phyloP scores from a whole-genome alignment of 1,140 invertebrate genomes.

The Drosophila guanche region DNA sequence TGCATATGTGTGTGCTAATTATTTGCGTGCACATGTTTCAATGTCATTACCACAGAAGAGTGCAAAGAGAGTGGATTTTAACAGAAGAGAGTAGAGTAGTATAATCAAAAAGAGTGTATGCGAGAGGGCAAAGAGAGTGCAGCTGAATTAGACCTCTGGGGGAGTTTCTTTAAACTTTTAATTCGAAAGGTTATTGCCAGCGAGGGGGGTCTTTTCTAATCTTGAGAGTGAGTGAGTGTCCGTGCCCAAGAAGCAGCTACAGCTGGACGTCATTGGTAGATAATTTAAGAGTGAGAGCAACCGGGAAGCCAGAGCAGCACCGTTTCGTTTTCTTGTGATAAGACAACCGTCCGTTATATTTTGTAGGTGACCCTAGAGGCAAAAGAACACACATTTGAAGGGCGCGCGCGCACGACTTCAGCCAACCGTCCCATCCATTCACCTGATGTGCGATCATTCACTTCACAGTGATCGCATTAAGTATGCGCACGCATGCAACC shows the following conservation, averaged over 20 bases:
- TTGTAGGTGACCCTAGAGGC: conserved; percentile 68
- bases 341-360: conserved; percentile 43
- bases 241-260: conserved; percentile 19
- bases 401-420: conserved; percentile 26
- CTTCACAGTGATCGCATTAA: conserved; percentile 19
- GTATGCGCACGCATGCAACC: background rate
- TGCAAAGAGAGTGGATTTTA: conserved; percentile 4
- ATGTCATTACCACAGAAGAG: conserved; percentile 57
- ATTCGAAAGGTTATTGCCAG: too few species aligned
- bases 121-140: too few species aligned
- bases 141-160: too few species aligned
- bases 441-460: conserved; percentile 15
- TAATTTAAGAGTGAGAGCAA: conserved; percentile 54
- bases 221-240: background rate
- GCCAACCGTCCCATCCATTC: conserved; percentile 6
- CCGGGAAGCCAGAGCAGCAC: conserved; percentile 48
- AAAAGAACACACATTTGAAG: conserved; percentile 68
- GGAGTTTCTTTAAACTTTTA: too few species aligned
- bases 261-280: conserved; percentile 50
- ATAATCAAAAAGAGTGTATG: background rate
- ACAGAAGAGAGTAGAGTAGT: conserved; percentile 3
- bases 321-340: conserved; percentile 48
- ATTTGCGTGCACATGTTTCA: conserved; percentile 59
- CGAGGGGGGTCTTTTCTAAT: background rate
- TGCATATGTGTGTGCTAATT: conserved; percentile 38